Base-by-base conservation (phyloP, 37 sponge, comb jelly and placozoan genomes). In the Spongia lamella region DNA sequence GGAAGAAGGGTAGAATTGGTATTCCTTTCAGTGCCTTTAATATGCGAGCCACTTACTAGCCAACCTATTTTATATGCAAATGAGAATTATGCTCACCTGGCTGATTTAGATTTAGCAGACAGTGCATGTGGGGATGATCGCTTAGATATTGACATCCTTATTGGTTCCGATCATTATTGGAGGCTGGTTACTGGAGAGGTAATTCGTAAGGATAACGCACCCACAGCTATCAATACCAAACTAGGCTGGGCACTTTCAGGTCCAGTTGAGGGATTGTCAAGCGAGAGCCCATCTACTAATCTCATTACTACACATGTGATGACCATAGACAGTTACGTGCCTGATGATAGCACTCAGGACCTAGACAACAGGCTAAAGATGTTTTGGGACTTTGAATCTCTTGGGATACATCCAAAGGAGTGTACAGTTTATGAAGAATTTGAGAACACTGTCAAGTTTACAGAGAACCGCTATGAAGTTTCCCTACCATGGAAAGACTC, bases 191-290 rank as follows among this genome's bases (percentile, higher is more conserved):
- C 60, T 27, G 75, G 75, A 36, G 32, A 33, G 6, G 33, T 43
- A 7, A 17, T 25, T 50, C 31, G 26, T 1, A 30, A 63, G 26
- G 30, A 37, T n/a, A 25, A 37, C 20, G 77, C 53, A 20, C 77
- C 77, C 1, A 63, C 49, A 1, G 77, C 77, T 3, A 37, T 76
- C 24, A 51, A 76, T 21, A 76, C 77, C 14, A n/a, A 19, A 6
- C 60, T 61, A 20, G 76, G 76, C 25, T 75, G 77, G 73, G 73
- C 56, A 21, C 37, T 72, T 20, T 72, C 59, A 35, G 73, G 73
- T 33, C 73, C 57, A 21, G 57, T n/a, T n/a, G n/a, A n/a, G n/a
- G n/a, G n/a, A n/a, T n/a, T n/a, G n/a, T n/a, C n/a, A n/a, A n/a
- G n/a, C n/a, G n/a, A n/a, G n/a, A n/a, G n/a, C n/a, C 26, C 70